Base-by-base conservation (phyloP, 2,888 invertebrate genomes). In the Gari tellinella region DNA sequence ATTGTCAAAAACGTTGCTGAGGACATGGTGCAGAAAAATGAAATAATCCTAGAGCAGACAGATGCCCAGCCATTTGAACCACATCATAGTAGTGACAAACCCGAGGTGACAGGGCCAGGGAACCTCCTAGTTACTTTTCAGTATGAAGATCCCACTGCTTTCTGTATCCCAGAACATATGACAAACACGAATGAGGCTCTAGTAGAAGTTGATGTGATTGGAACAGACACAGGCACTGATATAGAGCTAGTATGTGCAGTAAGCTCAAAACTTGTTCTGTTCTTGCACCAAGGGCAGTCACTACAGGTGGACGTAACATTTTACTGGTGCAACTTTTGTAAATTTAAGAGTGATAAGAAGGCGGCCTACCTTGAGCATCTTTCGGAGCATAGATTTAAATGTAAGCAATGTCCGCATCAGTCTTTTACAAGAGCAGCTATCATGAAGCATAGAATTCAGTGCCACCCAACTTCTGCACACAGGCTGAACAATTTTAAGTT, bases 251-350 rank as follows among this genome's bases (percentile, higher is more conserved):
- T 88, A 2, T 87, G 87, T 79, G 88, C 85, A 7, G 76, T 88
- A 3, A 72, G 83, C 1, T 85, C 85, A 3, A 83, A 81, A 43
- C 78, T 85, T 7, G 63, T 77, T 40, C 63, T 86, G 5, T 68
- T 79, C 55, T 79, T 83, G 7, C 66, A 66, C 14, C 69, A 69
- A 26, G 84, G 82, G 8, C 79, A 76, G 40, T 63, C 82, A 0
- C 68, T 85, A 15, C 82, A 80, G 41, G 77, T 81, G 21, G 86
- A 88, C 61, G 48, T 87, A 25, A 80, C 80, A 15, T 85, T 72
- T 51, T 88, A 83, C 60, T 88, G 87, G 87, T 88, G 88, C 65
- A 88, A 88, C 60, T 88, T 88, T 69, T 88, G 88, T 65, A 81
- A 85, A 7, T 88, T 72, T 57, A 78, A 82, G 48, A 80, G 83